phyloP scores from a whole-genome alignment of 2,797 vertebrate species.

The Phylloscopus collybita region DNA sequence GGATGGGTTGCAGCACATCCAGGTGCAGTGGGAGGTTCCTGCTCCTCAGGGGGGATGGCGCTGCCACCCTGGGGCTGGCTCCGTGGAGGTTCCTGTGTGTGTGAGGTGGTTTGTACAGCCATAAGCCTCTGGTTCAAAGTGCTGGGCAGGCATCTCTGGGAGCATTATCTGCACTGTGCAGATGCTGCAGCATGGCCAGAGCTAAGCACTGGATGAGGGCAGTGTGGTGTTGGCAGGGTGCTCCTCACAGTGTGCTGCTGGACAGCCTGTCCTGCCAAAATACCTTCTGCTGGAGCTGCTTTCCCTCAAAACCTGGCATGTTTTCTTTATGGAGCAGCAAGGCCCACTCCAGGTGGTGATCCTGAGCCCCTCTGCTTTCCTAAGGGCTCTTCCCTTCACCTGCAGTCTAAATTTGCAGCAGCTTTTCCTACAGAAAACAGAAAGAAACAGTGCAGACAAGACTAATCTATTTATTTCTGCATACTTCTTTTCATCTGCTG shows the following conservation, averaged over 20 bases:
- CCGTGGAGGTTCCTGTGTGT: accelerated
- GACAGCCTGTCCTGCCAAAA: not conserved
- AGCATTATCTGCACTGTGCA: not conserved
- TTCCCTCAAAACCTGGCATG: not conserved
- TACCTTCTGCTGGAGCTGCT: not conserved
- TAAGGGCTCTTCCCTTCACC: not conserved
- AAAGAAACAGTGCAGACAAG: not conserved
- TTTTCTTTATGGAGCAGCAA: not conserved
- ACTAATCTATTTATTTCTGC: not conserved
- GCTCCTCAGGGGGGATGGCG: not conserved
- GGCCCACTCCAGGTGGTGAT: not conserved
- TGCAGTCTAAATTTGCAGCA: not conserved
- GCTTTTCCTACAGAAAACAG: not conserved
- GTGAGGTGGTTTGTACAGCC: not conserved
- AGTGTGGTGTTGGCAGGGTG: not conserved
- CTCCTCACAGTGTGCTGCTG: not conserved
- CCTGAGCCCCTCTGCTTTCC: not conserved
- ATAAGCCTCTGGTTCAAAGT: accelerated
- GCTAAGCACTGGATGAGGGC: not conserved
- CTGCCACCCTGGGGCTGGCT: not conserved
- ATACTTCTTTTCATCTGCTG: not conserved
- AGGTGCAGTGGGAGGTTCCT: not conserved
- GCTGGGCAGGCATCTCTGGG: not conserved
- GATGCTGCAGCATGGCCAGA: not conserved
- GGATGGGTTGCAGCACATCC: not conserved